Evolutionary conservation across 2,888 invertebrate species (phyloP).

Genomic region (Iphiclides podalirius): DNA sequence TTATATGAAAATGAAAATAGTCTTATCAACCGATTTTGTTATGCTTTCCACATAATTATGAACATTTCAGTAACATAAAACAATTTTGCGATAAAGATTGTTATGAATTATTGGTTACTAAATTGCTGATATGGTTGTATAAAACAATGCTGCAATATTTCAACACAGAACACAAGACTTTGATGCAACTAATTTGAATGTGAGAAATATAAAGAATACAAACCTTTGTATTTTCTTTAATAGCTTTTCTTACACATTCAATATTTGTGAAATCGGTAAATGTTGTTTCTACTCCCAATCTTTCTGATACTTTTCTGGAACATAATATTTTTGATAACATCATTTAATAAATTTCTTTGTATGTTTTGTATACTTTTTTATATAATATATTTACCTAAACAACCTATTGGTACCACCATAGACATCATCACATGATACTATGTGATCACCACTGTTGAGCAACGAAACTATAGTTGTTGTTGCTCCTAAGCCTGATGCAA

Average conservation of each 20-base stretch:
- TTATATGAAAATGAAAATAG: constrained; percentile 7
- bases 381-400: constrained; percentile 56
- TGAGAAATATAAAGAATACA: constrained; percentile 26
- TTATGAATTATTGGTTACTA: constrained; percentile 32
- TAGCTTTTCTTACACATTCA: constrained; percentile 82
- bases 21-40: constrained; percentile 21
- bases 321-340: constrained; percentile 30
- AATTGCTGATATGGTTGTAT: constrained; percentile 21
- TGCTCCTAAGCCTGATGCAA: constrained; percentile 95
- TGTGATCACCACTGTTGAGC: constrained; percentile 92
- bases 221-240: constrained; percentile 93
- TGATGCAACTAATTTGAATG: constrained; percentile 14
- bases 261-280: constrained; percentile 89
- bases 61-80: constrained; percentile 25
- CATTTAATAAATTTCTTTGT: too few relatives aligned
- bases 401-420: constrained; percentile 96
- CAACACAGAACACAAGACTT: constrained; percentile 6
- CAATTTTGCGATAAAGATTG: constrained; percentile 35
- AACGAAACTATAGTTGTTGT: constrained; percentile 87
- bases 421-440: constrained; percentile 94
- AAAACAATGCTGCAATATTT: constrained; percentile 17
- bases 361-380: background rate
- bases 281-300: constrained; percentile 86
- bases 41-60: constrained; percentile 17
- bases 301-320: constrained; percentile 80